Evolutionary conservation across 1,140 invertebrate genomes (phyloP).

Genomic region (Bombus huntii): DNA sequence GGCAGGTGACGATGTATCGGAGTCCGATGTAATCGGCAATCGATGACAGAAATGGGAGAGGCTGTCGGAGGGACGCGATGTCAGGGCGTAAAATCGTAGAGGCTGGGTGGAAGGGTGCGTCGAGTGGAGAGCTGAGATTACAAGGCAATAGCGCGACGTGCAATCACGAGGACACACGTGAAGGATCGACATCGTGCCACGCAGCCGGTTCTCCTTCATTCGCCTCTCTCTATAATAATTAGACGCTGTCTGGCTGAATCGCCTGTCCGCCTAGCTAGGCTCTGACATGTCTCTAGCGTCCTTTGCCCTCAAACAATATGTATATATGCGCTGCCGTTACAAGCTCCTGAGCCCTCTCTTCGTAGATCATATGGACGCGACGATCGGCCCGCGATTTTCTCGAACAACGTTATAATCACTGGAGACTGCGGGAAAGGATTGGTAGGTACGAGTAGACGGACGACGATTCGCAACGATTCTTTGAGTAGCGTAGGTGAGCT

Average conservation of each 20-base stretch:
- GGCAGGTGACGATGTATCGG: conserved; percentile 29
- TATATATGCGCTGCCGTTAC: conserved; percentile 8
- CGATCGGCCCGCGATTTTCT: conserved; percentile 49
- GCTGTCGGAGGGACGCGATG: conserved; percentile 1
- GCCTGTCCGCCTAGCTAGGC: conserved; percentile 28
- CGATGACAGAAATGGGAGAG: conserved; percentile 66
- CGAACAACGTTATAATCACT: conserved; percentile 48
- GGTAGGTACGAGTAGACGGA: neutral
- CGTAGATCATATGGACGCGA: neutral
- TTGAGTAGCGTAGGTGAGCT: neutral
- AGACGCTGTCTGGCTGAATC: conserved; percentile 61
- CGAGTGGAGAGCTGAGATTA: conserved; percentile 68
- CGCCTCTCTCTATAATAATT: conserved; percentile 74
- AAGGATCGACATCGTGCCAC: conserved; percentile 67
- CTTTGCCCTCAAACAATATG: conserved; percentile 43
- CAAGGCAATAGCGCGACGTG: conserved; percentile 71
- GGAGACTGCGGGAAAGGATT: conserved; percentile 37
- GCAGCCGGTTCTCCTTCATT: conserved; percentile 65
- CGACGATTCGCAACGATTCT: neutral
- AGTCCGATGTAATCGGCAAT: conserved; percentile 61
- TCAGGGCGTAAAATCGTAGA: neutral
- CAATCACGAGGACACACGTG: conserved; percentile 72
- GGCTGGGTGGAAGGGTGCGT: conserved; percentile 24
- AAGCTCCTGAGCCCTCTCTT: neutral
- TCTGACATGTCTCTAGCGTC: conserved; percentile 51